These are phyloP conservation scores for Stenurella melanura DNA, from an alignment of 2,888 invertebrate species.

Conservation along the genomic window DNA sequence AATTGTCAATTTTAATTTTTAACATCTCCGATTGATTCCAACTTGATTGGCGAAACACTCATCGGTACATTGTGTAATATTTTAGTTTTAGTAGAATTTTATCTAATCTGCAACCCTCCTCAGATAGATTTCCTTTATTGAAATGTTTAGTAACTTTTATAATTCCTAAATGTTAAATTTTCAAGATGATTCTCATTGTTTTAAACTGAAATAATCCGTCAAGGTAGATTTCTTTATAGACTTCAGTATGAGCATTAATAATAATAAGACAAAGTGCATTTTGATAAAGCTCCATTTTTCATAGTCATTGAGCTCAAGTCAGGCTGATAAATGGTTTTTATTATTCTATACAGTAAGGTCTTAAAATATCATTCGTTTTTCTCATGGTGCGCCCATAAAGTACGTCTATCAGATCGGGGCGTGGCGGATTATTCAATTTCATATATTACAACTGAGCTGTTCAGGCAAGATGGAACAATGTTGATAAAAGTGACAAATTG, in stretches of 20 bases:
- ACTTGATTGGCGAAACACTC: no score
- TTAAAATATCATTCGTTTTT: conserved; percentile 9
- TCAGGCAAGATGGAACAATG: neutral
- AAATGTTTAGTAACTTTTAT: no score
- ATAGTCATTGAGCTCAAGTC: neutral
- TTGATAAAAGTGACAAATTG: conserved; percentile 11
- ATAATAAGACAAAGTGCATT: conserved; percentile 1
- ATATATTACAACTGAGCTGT: conserved; percentile 2
- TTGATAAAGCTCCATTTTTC: conserved; percentile 7
- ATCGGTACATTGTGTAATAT: no score
- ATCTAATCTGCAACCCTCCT: no score
- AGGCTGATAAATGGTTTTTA: conserved; percentile 2
- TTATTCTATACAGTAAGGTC: neutral
- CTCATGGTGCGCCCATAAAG: neutral
- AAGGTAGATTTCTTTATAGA: neutral
- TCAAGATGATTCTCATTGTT: neutral
- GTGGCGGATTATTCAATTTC: conserved; percentile 24
- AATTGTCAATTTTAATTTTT: no score
- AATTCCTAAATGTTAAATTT: neutral
- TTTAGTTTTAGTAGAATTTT: no score
- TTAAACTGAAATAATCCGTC: neutral
- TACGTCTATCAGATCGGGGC: conserved; percentile 16
- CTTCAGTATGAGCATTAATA: neutral
- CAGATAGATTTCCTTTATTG: no score
- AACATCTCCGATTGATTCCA: no score